A percentile compares a stretch with the other conserved stretches of the same genome.
Evolutionary conservation across 2,888 invertebrate genomes (phyloP).

Genomic region (Eucriotettix oculatus): DNA sequence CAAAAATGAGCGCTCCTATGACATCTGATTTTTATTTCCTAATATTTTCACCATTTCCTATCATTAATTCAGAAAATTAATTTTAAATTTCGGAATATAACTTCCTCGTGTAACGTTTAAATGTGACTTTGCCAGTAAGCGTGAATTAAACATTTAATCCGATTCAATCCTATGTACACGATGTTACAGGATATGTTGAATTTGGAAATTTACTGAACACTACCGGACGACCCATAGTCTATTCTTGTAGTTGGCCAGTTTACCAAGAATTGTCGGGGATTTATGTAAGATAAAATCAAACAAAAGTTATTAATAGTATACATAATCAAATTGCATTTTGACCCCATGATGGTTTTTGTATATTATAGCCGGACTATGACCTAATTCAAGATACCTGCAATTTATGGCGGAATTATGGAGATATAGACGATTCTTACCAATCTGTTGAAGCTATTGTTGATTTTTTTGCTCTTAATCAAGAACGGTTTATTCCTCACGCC

Average conservation of each 20-base stretch:
- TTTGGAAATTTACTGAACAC: conserved; percentile 52
- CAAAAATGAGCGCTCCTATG: no score
- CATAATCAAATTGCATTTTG: no score
- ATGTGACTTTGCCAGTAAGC: no score
- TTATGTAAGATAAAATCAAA: conserved; percentile 2
- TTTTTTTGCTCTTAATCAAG: conserved; percentile 47
- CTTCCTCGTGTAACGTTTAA: no score
- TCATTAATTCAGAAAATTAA: no score
- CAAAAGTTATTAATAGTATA: neutral
- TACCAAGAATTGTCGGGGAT: conserved; percentile 45
- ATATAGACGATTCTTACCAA: conserved; percentile 47
- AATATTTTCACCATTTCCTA: no score
- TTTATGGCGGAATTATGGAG: conserved; percentile 51
- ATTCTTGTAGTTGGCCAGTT: conserved; percentile 74
- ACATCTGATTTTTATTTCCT: no score
- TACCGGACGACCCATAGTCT: conserved; percentile 60
- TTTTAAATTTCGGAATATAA: no score
- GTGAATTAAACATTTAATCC: no score
- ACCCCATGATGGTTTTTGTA: neutral
- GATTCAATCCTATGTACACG: no score
- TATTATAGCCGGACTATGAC: conserved; percentile 39
- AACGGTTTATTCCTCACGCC: conserved; percentile 35
- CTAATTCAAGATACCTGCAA: conserved; percentile 42
- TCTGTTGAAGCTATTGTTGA: conserved; percentile 38
- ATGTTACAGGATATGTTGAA: conserved; percentile 45